These are phyloP conservation scores for Murina feae DNA, from an alignment of 2,113 vertebrate species.

Conservation along the genomic window DNA sequence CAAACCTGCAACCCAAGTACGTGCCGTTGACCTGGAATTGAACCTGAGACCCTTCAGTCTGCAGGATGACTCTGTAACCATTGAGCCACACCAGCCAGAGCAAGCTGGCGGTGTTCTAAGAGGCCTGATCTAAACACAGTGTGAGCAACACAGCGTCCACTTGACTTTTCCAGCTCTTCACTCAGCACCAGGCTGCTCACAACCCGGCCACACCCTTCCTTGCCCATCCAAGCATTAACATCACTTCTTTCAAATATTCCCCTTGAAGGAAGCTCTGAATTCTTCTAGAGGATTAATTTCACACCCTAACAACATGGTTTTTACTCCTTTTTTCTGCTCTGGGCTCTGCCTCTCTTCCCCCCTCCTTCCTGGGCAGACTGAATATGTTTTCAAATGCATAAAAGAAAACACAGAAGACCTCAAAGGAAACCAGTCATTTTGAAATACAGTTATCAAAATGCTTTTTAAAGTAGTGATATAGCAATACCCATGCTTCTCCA, in stretches of 20 bases:
- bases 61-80: no score
- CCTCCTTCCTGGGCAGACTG: not conserved
- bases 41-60: no score
- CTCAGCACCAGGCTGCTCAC: not conserved
- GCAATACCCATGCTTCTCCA: conserved; percentile 21
- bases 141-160: not conserved
- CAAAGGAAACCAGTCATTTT: conserved; percentile 49
- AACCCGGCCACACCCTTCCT: not conserved
- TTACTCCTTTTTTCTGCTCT: not conserved
- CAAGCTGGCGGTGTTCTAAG: not conserved
- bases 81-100: no score
- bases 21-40: no score
- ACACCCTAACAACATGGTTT: not conserved
- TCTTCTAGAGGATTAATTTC: not conserved
- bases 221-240: not conserved
- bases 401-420: not conserved
- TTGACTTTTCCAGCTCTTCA: not conserved
- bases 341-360: not conserved
- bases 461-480: not conserved
- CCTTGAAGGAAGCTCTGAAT: not conserved
- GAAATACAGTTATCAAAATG: conserved; percentile 65
- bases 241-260: not conserved
- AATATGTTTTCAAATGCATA: not conserved
- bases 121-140: not conserved
- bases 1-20: no score